Evolutionary conservation across 2,113 vertebrate species (phyloP), one percentile per base, ranked within the genome.

Genomic region (Maylandia zebra): DNA sequence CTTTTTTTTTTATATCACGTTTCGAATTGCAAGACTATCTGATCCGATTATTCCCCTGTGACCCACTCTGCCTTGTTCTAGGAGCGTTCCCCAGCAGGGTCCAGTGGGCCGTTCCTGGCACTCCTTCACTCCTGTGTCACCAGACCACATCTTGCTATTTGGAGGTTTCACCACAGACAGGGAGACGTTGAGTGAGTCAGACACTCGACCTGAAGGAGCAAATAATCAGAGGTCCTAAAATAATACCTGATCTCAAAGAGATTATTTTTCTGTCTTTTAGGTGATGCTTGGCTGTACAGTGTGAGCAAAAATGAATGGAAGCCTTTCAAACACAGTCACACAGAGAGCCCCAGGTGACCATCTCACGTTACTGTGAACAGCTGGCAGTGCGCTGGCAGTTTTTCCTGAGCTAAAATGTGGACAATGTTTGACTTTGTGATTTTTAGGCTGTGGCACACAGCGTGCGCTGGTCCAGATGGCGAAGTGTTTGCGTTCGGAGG

Each of bases 151-250:
- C 94, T 99, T 99, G 93, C 96, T 99, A 86, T 99, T 99, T 2
- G 99, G 99, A 56, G 99, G 99, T 30, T 99, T 99, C 95, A 99
- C 99, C 91, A 99, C 99, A 2, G 97, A 98, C 83, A 97, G 98
- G 91, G 97, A 98, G 89, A 99, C 99, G 0, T 93, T 99, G 24
- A 98, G 98, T 99, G 93, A 98, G 98, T 97, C 53, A 30, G 7
- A 38, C 19, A 5, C 10, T 55, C 43, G 2, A 50, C 30, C 8
- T 41, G 2, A 1, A 74, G 38, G n/a, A n/a, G 43, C 4, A 43
- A 32, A 64, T 12, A 27, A 50, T 55, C 8, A 3, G 10, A 19
- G 4, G 10, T 13, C 38, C 9, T 17, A n/a, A 80, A 80, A 74
- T 19, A 13, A 32, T 32, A 4, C 2, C 38, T 17, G 2, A 24